Evolutionary conservation across 2,113 vertebrate genomes (phyloP).

Genomic region (Ptilorrhoa leucosticta): DNA sequence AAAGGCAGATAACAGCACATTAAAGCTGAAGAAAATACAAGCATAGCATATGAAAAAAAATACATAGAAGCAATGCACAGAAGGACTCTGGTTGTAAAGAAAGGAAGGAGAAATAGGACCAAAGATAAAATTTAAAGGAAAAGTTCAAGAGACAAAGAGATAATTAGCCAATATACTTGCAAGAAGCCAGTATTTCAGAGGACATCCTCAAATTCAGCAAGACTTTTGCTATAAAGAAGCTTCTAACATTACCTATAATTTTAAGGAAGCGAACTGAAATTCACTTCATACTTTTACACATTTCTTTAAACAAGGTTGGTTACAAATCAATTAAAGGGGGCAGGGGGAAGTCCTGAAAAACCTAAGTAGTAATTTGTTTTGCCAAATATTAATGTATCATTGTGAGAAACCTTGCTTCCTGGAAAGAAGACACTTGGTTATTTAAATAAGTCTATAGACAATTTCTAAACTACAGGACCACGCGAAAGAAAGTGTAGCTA

Average conservation of each 20-base stretch:
- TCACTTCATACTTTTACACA: not conserved
- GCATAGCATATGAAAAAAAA: not conserved
- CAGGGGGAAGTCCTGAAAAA: not conserved
- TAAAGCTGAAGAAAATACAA: not conserved
- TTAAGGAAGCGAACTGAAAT: not conserved
- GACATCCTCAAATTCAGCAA: not conserved
- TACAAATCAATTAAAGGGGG: fast-evolving
- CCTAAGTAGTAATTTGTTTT: not conserved
- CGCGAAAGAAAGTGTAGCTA: not conserved
- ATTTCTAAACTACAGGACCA: not conserved
- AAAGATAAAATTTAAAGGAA: not conserved
- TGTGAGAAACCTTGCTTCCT: not conserved
- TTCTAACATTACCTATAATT: not conserved
- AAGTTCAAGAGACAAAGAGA: not conserved
- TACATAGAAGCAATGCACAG: not conserved
- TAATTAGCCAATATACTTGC: not conserved
- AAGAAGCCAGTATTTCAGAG: not conserved
- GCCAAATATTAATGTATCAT: not conserved
- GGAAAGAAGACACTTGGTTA: not conserved
- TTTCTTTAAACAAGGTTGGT: not conserved
- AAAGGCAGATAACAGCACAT: not conserved
- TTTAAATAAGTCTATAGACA: not conserved
- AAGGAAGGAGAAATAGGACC: not conserved
- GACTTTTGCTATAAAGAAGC: not conserved
- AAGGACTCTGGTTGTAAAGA: not conserved